Conservation (phyloP, 2,113 vertebrate genomes). For the Ochotona curzoniae region DNA sequence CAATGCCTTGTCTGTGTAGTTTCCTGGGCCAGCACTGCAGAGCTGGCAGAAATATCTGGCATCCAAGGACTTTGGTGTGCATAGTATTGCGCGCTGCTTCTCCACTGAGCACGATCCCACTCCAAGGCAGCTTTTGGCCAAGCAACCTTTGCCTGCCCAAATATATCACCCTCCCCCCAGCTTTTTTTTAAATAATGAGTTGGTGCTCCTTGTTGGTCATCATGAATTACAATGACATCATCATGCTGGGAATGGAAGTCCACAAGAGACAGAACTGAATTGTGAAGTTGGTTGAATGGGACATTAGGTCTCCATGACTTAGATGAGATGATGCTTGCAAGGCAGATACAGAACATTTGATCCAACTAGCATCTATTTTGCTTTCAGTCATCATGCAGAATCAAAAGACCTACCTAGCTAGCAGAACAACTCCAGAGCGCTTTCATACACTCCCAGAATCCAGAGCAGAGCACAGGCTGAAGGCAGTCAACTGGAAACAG, state of each 20-base stretch:
- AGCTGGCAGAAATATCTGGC: background rate
- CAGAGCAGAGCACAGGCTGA: background rate
- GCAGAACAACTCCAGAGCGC: background rate
- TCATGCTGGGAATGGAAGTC: background rate
- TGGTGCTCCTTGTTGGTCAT: background rate
- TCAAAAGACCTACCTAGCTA: background rate
- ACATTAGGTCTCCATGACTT: background rate
- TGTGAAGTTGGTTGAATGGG: background rate
- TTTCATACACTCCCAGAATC: background rate
- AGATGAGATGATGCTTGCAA: background rate
- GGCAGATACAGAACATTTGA: background rate
- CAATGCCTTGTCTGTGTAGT: background rate
- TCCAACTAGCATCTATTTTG: background rate
- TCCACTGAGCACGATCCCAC: background rate
- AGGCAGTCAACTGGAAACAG: background rate
- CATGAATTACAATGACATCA: background rate
- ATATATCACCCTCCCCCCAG: no score
- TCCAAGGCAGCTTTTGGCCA: background rate
- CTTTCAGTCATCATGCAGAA: background rate
- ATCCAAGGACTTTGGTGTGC: background rate
- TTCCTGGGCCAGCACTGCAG: background rate
- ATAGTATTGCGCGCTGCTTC: background rate
- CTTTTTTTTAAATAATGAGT: background rate
- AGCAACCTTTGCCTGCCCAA: background rate
- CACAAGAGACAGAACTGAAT: background rate